Percentiles rank a stretch among this genome's conserved stretches.
These are phyloP conservation scores for Metaphire vulgaris DNA, from an alignment of 1,140 invertebrate species.

Conservation along the genomic window DNA sequence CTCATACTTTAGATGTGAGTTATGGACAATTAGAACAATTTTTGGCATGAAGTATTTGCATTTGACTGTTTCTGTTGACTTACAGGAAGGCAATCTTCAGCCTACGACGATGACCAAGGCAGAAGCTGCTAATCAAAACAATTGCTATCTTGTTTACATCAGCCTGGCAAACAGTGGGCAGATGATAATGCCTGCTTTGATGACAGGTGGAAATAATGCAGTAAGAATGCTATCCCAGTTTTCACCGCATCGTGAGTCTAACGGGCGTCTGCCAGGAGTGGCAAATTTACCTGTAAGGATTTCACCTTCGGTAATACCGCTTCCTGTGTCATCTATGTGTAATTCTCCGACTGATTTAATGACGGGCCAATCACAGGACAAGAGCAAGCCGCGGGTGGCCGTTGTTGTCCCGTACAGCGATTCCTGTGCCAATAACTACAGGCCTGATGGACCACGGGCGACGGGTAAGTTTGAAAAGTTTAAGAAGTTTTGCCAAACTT, in stretches of 20 bases:
- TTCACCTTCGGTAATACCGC: background rate
- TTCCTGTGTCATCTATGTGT: background rate
- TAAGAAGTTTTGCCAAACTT: background rate
- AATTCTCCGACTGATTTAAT: background rate
- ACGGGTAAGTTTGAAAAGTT: background rate
- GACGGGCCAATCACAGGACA: background rate
- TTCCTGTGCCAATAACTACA: background rate
- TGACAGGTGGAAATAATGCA: background rate
- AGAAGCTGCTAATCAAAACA: background rate
- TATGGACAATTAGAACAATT: too few species aligned
- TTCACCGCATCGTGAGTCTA: background rate
- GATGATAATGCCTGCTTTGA: background rate
- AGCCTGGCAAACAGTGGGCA: background rate
- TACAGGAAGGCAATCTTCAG: too few species aligned
- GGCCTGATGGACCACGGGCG: background rate
- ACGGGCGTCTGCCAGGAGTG: background rate
- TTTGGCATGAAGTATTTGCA: too few species aligned
- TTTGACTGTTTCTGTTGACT: too few species aligned
- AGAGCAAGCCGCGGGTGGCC: background rate
- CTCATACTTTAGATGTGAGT: too few species aligned
- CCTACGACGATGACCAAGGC: too few species aligned
- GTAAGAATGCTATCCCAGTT: background rate
- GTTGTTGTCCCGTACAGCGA: background rate
- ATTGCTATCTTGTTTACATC: background rate
- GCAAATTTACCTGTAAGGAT: background rate